phyloP scores from a whole-genome alignment of 2,888 invertebrate species.

The Agrochola litura region DNA sequence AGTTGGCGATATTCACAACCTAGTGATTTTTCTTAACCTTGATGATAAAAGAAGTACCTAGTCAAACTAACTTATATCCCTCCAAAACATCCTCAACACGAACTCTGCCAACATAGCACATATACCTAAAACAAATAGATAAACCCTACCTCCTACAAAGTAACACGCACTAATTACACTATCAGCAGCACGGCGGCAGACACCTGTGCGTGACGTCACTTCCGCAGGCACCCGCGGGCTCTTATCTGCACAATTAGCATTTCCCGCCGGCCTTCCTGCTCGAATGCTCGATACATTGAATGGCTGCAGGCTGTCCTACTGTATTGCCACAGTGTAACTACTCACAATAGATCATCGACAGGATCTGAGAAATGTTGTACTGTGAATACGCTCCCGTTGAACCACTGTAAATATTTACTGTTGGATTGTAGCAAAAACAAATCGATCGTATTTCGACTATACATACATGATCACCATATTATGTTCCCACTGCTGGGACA shows the following conservation, averaged over 20 bases:
- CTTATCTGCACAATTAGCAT: slow-evolving; percentile 75
- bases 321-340: neutral
- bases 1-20: neutral
- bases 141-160: slow-evolving; percentile 18
- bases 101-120: neutral
- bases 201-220: slow-evolving; percentile 68
- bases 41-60: neutral
- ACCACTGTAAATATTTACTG: too few species aligned
- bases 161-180: slow-evolving; percentile 47
- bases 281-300: slow-evolving; percentile 24
- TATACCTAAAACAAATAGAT: slow-evolving; percentile 13
- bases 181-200: slow-evolving; percentile 46
- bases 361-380: neutral
- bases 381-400: neutral
- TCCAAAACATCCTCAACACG: neutral
- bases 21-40: neutral
- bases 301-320: slow-evolving; percentile 37
- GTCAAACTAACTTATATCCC: neutral
- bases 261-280: slow-evolving; percentile 61
- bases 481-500: too few species aligned
- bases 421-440: neutral
- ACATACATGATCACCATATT: too few species aligned
- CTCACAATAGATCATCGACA: neutral
- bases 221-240: slow-evolving; percentile 69
- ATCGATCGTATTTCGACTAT: too few species aligned